phyloP scores from a whole-genome alignment of 2,888 invertebrate genomes.

The Branchipolynoe longqiensis region DNA sequence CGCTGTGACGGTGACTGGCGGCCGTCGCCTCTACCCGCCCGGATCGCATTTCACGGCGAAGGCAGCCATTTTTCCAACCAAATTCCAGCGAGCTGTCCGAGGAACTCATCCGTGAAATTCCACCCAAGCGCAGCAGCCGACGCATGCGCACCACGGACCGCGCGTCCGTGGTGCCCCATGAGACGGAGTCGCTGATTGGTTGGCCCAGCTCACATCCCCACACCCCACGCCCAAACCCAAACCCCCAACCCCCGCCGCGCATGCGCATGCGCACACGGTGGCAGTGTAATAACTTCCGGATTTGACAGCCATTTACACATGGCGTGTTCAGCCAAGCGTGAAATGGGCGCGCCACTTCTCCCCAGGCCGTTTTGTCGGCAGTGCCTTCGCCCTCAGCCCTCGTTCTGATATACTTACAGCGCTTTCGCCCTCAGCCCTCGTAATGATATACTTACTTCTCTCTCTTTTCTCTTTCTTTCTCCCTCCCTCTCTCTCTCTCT shows the following conservation, averaged over 20 bases:
- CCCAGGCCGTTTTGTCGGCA: too few species aligned
- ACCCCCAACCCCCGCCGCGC: too few species aligned
- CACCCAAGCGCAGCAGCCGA: constrained; percentile 36
- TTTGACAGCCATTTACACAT: constrained; percentile 26
- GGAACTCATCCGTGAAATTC: constrained; percentile 43
- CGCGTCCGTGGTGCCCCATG: neutral
- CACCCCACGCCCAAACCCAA: too few species aligned
- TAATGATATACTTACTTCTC: too few species aligned
- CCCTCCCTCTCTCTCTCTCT: too few species aligned
- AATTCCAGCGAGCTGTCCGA: constrained; percentile 39
- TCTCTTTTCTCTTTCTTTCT: too few species aligned
- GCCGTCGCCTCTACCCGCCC: too few species aligned
- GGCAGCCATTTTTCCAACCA: constrained; percentile 34
- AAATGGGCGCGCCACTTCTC: constrained; percentile 27
- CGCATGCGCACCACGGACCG: constrained; percentile 9
- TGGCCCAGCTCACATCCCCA: neutral
- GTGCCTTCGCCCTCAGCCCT: too few species aligned
- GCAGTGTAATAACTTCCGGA: constrained; percentile 30
- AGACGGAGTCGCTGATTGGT: constrained; percentile 26
- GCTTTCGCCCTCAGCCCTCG: too few species aligned
- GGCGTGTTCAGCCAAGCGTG: neutral
- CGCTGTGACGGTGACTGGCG: neutral
- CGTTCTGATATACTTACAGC: too few species aligned
- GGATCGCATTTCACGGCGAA: neutral
- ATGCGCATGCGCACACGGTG: neutral